Percentiles rank a stretch among this genome's conserved stretches.
These are phyloP conservation scores for Andrena camellia DNA, from an alignment of 2,888 invertebrate species.

Conservation along the genomic window DNA sequence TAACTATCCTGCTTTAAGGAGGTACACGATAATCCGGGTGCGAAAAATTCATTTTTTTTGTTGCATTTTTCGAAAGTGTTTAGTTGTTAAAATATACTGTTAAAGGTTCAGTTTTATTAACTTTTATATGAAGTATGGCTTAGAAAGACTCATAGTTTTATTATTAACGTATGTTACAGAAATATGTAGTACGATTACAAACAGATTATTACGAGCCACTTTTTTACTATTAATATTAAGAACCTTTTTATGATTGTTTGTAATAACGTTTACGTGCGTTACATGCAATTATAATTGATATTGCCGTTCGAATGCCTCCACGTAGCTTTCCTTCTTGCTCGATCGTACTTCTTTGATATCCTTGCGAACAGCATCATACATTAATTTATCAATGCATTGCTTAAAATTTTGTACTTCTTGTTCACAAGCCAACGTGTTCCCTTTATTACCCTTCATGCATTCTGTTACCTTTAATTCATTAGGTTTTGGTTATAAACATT, in stretches of 20 bases:
- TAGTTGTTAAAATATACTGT: no score
- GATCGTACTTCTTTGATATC: background rate
- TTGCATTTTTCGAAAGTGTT: no score
- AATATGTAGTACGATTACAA: no score
- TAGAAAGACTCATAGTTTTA: no score
- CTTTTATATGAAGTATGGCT: no score
- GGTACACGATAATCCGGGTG: no score
- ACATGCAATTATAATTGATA: background rate
- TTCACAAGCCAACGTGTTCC: conserved; percentile 2
- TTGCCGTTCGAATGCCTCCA: conserved; percentile 5
- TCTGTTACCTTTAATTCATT: background rate
- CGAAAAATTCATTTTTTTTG: no score
- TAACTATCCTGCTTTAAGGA: no score
- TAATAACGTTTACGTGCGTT: background rate
- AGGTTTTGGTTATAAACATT: background rate
- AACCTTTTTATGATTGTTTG: background rate
- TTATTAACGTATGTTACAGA: no score
- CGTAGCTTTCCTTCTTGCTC: background rate
- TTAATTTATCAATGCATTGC: conserved; percentile 9
- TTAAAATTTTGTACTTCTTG: background rate
- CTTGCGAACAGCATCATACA: conserved; percentile 3
- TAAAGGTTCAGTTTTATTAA: no score
- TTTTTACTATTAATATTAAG: background rate
- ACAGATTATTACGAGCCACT: background rate
- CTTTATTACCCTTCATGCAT: background rate